Evolutionary conservation across 2,113 vertebrate genomes (phyloP).

Genomic region (Andinoacara biseriatus): DNA sequence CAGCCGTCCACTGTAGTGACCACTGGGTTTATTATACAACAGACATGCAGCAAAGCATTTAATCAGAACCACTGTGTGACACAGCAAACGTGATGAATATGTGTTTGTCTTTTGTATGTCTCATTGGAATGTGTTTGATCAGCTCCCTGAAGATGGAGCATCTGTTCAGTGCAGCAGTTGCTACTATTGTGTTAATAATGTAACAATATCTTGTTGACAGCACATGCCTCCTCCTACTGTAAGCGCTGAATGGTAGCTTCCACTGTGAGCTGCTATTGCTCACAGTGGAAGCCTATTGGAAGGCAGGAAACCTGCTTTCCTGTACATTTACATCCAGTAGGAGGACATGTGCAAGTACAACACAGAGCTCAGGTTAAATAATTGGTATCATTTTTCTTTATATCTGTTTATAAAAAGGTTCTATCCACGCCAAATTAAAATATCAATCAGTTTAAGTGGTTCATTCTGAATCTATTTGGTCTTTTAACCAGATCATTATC

Average conservation of each 20-base stretch:
- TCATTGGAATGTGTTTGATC: neutral
- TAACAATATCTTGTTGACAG: neutral
- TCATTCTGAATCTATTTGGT: neutral
- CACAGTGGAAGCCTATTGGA: no score
- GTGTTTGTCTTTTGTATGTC: neutral
- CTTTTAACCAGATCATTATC: neutral
- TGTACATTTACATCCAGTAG: neutral
- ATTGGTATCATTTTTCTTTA: neutral
- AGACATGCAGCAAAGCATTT: neutral
- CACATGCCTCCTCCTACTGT: neutral
- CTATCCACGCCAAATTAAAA: neutral
- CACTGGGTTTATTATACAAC: neutral
- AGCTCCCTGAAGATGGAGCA: neutral
- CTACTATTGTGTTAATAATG: neutral
- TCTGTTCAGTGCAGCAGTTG: neutral
- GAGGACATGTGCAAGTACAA: neutral
- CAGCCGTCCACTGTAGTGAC: no score
- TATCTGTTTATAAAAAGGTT: neutral
- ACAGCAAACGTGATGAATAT: slow-evolving; percentile 3
- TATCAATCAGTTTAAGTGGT: neutral
- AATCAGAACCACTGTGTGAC: neutral
- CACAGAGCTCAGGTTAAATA: neutral
- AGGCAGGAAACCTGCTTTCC: neutral
- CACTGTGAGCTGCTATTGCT: neutral
- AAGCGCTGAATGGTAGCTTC: neutral